A percentile compares a stretch with the other conserved stretches of the same genome.
Conservation (phyloP, 2,797 vertebrate species). For the Astyanax mexicanus region DNA sequence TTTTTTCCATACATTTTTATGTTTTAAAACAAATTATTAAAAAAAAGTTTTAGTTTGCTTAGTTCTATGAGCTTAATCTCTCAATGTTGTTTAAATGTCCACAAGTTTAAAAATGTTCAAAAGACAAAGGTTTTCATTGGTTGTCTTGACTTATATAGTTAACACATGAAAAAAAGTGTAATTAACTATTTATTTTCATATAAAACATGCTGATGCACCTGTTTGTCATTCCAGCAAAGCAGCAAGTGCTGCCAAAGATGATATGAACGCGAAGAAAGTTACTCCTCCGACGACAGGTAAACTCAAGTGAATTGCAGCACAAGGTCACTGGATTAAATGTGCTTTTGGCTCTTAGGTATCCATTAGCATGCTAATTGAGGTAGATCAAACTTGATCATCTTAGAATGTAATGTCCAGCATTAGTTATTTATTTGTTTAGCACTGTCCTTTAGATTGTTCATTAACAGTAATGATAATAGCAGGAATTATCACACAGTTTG, state of each 20-base stretch:
- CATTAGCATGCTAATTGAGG: constrained; percentile 43
- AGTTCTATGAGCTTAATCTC: too few species aligned
- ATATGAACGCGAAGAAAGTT: constrained; percentile 94
- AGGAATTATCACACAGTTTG: neutral
- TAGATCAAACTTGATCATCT: constrained; percentile 2
- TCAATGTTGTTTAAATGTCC: too few species aligned
- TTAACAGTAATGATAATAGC: constrained; percentile 6
- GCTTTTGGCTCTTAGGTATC: neutral
- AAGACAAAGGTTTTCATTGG: too few species aligned
- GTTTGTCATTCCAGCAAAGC: constrained; percentile 86
- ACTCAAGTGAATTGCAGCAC: constrained; percentile 52
- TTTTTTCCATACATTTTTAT: too few species aligned
- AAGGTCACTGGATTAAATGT: neutral
- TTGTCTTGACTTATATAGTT: too few species aligned
- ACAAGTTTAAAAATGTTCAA: too few species aligned
- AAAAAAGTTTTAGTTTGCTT: too few species aligned
- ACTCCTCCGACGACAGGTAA: constrained; percentile 95
- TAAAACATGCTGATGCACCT: too few species aligned
- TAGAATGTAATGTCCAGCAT: neutral
- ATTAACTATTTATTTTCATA: too few species aligned
- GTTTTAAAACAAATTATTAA: too few species aligned
- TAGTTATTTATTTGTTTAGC: neutral
- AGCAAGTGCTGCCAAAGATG: constrained; percentile 87
- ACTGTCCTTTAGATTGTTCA: neutral
- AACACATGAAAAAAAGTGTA: too few species aligned